Percentiles rank a stretch among this genome's conserved stretches.
These are phyloP conservation scores for Amia ocellicauda DNA, from an alignment of 2,113 vertebrate genomes.

Conservation along the genomic window DNA sequence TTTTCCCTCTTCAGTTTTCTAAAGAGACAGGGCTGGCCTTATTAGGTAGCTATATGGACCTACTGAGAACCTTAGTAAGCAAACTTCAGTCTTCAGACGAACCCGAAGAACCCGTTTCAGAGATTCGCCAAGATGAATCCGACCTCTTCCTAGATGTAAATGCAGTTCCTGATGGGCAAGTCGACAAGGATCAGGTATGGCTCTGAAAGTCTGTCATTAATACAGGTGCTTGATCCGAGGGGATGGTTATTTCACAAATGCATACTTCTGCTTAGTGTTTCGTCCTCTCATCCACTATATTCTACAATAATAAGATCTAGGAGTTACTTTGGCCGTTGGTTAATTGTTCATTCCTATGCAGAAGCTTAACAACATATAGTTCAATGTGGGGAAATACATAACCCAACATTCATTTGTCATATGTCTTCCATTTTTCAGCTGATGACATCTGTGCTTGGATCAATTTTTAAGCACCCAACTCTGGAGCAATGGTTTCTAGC, in stretches of 20 bases:
- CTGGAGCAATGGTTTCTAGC: conserved; percentile 88
- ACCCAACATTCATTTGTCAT: neutral
- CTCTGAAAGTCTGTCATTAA: neutral
- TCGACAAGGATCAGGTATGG: conserved; percentile 47
- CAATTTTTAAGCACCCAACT: conserved; percentile 77
- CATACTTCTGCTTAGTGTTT: too few relatives aligned
- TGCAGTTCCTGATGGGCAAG: conserved; percentile 18
- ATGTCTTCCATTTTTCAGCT: conserved; percentile 56
- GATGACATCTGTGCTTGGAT: conserved; percentile 56
- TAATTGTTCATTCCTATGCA: too few relatives aligned
- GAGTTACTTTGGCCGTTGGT: too few relatives aligned
- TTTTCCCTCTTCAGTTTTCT: conserved; percentile 53
- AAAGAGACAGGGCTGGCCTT: conserved; percentile 51
- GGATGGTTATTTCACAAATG: too few relatives aligned
- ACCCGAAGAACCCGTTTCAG: conserved; percentile 12
- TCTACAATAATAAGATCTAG: too few relatives aligned
- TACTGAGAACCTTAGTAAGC: conserved; percentile 64
- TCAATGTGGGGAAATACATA: too few relatives aligned
- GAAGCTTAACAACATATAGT: too few relatives aligned
- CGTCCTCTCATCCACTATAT: too few relatives aligned
- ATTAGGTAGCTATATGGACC: conserved; percentile 59
- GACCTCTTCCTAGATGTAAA: conserved; percentile 71
- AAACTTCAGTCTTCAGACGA: conserved; percentile 48
- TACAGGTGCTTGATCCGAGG: neutral
- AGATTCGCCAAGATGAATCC: conserved; percentile 34